Base-by-base conservation (phyloP, 2,888 invertebrate genomes). In the Parelbella ahira region DNA sequence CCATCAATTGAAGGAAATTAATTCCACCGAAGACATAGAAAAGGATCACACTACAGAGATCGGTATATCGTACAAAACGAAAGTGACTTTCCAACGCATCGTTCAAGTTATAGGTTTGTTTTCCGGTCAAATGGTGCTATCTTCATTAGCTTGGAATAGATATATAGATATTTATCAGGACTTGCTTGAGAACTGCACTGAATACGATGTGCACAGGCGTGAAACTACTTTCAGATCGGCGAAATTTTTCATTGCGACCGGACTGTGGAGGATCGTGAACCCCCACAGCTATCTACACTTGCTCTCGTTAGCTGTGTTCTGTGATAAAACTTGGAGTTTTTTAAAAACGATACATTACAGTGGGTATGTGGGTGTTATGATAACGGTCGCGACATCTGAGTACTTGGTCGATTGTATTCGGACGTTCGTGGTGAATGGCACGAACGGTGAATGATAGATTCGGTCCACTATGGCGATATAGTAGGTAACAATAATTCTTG, bases 91-190 rank as follows among this genome's bases (percentile, higher is more conserved):
- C 18, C 91, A 90, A 38, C 90, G 92, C 51, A 90, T 94, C 10
- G 81, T 89, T 0, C 90, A 90, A 53, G 92, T 92, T 42, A 70
- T 94, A 10, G 76, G 91, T 7, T 83, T 92, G 52, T 91, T 93
- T 55, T 89, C 91, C 2, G 91, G 92, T 0, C 94, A 94, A 66
- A 87, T 95, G 65, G 63, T 94, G 32, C 69, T 94, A 0, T 93
- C 93, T 42, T 94, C 94, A 0, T 80, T 93, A 37, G 92, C 93
- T 4, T 96, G 96, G 96, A 95, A 96, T 79, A 90, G 94, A 13
- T 95, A 94, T 58, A 94, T 96, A 54, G 92, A 92, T 30, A 74
- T 93, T 2, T 96, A 94, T 63, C 94, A 95, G 56, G 91, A 93
- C 54, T 76, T 94, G 59, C 67, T 96, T 18, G 95, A 95, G 61